These are phyloP conservation scores for Tichodroma muraria DNA, from an alignment of 2,113 vertebrate species.

Conservation along the genomic window DNA sequence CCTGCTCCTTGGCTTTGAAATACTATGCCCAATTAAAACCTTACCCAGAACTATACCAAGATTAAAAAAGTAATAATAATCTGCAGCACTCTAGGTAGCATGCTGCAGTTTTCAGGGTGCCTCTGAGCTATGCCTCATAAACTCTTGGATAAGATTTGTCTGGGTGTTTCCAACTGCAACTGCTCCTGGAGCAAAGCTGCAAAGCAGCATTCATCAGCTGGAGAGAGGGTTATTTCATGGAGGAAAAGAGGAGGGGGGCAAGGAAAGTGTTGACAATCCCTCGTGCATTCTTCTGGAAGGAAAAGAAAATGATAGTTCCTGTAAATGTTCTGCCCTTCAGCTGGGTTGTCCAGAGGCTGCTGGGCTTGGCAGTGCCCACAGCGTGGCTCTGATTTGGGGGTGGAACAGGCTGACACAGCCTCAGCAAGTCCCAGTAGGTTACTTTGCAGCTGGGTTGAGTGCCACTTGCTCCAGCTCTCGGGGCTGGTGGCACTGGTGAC, in stretches of 20 bases:
- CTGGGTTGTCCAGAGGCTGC: not conserved
- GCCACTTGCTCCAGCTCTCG: not conserved
- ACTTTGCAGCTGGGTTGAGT: not conserved
- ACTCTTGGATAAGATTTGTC: conserved; percentile 50
- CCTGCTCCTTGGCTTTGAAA: conserved; percentile 72
- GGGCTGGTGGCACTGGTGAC: not conserved
- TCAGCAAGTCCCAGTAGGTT: not conserved
- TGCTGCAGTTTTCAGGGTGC: conserved; percentile 58
- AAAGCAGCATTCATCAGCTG: conserved; percentile 29
- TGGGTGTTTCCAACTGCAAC: conserved; percentile 50
- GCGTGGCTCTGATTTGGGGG: not conserved
- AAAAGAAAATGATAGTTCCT: not conserved
- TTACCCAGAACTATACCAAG: not conserved
- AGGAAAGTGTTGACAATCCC: conserved; percentile 25
- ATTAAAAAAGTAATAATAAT: conserved; percentile 50
- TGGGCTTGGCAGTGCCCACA: not conserved
- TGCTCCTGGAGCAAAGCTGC: not conserved
- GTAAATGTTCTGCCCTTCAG: not conserved
- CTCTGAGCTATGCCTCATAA: conserved; percentile 63
- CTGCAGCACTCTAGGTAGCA: conserved; percentile 50
- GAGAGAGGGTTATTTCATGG: not conserved
- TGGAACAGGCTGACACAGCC: not conserved
- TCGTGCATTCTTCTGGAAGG: conserved; percentile 16
- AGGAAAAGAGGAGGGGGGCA: not conserved
- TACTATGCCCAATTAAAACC: conserved; percentile 65